Evolutionary conservation across 2,888 invertebrate species (phyloP).

Genomic region (Periphyllus acericola): DNA sequence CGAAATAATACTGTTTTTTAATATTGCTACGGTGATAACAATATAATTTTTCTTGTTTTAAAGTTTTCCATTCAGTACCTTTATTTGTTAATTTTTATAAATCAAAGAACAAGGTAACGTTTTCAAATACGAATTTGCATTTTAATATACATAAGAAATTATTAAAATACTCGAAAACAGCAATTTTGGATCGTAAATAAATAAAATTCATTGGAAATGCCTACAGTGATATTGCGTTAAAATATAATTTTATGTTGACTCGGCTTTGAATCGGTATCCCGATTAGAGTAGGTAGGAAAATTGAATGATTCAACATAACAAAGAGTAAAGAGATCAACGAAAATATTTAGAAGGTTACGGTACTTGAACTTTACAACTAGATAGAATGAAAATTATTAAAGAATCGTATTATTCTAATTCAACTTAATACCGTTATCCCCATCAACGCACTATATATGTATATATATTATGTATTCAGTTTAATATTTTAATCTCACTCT

Average conservation of each 20-base stretch:
- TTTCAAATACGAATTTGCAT: background rate
- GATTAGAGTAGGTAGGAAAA: conserved; percentile 14
- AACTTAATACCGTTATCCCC: background rate
- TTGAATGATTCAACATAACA: conserved; percentile 20
- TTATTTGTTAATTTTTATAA: too few species aligned
- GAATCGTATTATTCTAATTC: conserved; percentile 2
- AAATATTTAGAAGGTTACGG: background rate
- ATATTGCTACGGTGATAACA: too few species aligned
- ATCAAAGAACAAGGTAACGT: background rate
- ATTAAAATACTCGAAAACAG: background rate
- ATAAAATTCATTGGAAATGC: background rate
- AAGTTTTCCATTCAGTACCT: too few species aligned
- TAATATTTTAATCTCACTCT: background rate
- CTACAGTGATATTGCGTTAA: background rate
- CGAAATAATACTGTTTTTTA: too few species aligned
- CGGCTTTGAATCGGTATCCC: conserved; percentile 11
- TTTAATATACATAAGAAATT: background rate
- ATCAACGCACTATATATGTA: background rate
- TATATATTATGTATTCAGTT: too few species aligned
- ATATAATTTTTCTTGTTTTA: too few species aligned
- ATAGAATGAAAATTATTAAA: conserved; percentile 11
- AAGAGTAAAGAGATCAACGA: conserved; percentile 9
- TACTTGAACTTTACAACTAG: background rate
- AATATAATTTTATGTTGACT: conserved; percentile 2
- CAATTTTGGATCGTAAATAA: background rate